These are phyloP conservation scores for Luffia ferchaultella DNA, from an alignment of 2,888 invertebrate species.

Conservation along the genomic window DNA sequence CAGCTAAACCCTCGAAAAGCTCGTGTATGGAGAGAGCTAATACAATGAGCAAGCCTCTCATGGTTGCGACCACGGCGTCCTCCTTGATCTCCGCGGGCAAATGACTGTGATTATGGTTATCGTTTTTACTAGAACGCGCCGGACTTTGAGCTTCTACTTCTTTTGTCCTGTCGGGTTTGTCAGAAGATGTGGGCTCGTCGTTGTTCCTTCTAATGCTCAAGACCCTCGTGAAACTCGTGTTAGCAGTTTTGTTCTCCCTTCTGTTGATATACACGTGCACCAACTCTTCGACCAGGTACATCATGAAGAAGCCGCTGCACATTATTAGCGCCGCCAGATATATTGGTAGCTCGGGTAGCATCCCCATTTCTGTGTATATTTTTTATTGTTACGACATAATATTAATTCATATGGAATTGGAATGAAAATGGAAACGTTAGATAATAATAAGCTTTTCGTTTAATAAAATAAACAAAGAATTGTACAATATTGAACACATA, in stretches of 20 bases:
- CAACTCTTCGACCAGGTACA: conserved; percentile 80
- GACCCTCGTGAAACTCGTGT: conserved; percentile 35
- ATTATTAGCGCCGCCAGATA: conserved; percentile 77
- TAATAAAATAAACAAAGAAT: too few species aligned
- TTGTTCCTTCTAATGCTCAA: conserved; percentile 48
- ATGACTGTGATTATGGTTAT: conserved; percentile 35
- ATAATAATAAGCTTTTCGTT: too few species aligned
- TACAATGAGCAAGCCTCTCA: conserved; percentile 80
- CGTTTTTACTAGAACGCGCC: conserved; percentile 7
- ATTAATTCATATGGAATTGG: not conserved
- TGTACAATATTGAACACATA: too few species aligned
- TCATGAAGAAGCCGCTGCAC: conserved; percentile 78
- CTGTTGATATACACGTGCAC: conserved; percentile 75
- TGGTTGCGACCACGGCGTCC: conserved; percentile 50
- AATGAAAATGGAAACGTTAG: not conserved
- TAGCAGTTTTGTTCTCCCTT: conserved; percentile 40
- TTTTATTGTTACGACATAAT: too few species aligned
- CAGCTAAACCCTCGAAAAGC: conserved; percentile 85
- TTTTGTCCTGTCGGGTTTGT: conserved; percentile 19
- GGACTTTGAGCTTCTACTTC: not conserved
- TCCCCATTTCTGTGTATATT: conserved; percentile 40
- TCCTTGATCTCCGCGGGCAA: conserved; percentile 27
- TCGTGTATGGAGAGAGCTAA: conserved; percentile 80
- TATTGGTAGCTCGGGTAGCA: conserved; percentile 64
- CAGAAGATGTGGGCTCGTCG: conserved; percentile 26